These are phyloP conservation scores for Cotesia typhae DNA, from an alignment of 1,140 invertebrate genomes.

Conservation along the genomic window DNA sequence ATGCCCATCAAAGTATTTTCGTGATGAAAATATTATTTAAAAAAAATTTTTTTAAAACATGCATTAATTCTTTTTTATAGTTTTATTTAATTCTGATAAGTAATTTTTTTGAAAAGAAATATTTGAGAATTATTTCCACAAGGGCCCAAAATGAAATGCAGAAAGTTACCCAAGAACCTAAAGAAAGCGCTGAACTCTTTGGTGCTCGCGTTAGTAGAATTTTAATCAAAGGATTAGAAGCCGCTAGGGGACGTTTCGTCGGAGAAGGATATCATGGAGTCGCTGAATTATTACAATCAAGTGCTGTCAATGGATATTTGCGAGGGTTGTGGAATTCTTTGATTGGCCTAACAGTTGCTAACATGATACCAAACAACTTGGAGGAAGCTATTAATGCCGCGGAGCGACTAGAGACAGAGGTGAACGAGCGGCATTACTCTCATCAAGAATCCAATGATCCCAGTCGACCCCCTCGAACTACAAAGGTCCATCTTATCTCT, in stretches of 20 bases:
- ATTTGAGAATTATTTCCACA: too few relatives aligned
- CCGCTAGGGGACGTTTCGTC: neutral
- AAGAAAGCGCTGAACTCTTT: neutral
- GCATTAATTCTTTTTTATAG: too few relatives aligned
- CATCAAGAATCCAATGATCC: neutral
- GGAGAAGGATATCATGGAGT: neutral
- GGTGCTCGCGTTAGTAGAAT: neutral
- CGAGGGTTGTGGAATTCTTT: neutral
- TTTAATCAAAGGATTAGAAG: neutral
- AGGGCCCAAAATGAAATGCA: neutral
- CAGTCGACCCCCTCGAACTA: neutral
- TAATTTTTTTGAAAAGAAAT: too few relatives aligned
- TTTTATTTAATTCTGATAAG: too few relatives aligned
- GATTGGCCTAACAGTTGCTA: neutral
- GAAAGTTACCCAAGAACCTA: neutral
- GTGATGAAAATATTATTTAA: too few relatives aligned
- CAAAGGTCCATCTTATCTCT: neutral
- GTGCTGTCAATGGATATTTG: neutral
- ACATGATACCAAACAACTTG: neutral
- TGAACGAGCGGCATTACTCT: neutral
- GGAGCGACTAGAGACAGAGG: neutral
- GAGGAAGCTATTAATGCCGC: neutral
- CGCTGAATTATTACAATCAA: neutral
- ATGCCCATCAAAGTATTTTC: too few relatives aligned
- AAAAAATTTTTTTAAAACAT: too few relatives aligned